Percentiles rank a stretch among this genome's conserved stretches.
Conservation (phyloP, 2,113 vertebrate species). For the Acinonyx jubatus region DNA sequence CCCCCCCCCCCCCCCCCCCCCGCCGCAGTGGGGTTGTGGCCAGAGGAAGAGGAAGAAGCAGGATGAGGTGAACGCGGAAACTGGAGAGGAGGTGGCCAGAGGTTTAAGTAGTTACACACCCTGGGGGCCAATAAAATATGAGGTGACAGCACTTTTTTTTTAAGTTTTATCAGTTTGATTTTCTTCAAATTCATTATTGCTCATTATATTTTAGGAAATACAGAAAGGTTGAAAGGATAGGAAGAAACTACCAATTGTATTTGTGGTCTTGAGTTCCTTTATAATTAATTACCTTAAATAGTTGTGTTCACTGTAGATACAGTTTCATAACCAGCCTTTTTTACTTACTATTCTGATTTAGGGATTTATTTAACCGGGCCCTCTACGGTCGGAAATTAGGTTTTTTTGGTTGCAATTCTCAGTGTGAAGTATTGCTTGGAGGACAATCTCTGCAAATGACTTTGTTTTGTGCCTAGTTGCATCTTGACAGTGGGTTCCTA, state of each 20-base stretch:
- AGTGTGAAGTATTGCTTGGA: background rate
- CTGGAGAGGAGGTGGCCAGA: background rate
- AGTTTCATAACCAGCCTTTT: background rate
- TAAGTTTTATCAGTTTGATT: background rate
- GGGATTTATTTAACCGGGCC: background rate
- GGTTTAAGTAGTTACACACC: background rate
- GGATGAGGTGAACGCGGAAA: background rate
- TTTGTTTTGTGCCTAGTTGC: background rate
- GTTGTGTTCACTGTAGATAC: background rate
- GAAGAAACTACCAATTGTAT: background rate
- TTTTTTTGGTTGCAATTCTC: background rate
- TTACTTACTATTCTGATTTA: background rate
- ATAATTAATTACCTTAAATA: background rate
- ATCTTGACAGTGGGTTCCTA: background rate
- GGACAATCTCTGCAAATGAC: background rate
- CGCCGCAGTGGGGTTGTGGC: background rate
- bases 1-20: accelerated
- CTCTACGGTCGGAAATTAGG: background rate
- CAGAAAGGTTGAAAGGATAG: background rate
- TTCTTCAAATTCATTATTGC: background rate
- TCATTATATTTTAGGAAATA: background rate
- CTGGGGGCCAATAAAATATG: background rate
- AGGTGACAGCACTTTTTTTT: background rate
- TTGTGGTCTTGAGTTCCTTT: background rate
- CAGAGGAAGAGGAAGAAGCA: background rate